These are phyloP conservation scores for Seriola quinqueradiata DNA, from an alignment of 2,113 vertebrate species.

Conservation along the genomic window DNA sequence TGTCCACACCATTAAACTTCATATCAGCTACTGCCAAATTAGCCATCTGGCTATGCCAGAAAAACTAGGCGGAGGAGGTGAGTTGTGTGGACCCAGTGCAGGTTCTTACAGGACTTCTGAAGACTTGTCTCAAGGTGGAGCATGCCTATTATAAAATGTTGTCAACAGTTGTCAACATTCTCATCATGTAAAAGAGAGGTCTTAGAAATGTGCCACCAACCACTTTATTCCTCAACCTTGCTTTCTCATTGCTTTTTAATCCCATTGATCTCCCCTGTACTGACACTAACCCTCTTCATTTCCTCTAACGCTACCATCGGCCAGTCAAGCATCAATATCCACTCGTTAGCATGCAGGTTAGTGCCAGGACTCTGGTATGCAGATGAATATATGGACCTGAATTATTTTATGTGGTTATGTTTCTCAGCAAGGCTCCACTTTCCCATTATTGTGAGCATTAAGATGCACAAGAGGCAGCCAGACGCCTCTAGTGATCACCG, in stretches of 20 bases:
- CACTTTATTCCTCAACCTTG: conserved; percentile 6
- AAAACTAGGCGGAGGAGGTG: too few species aligned
- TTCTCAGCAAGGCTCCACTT: conserved; percentile 42
- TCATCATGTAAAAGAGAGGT: neutral
- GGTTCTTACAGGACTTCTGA: too few species aligned
- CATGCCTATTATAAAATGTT: neutral
- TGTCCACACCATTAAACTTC: too few species aligned
- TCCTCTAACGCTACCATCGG: neutral
- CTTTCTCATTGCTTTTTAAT: conserved; percentile 21
- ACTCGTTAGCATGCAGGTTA: conserved; percentile 42
- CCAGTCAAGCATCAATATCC: conserved; percentile 13
- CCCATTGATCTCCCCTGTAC: conserved; percentile 9
- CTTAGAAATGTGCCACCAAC: neutral
- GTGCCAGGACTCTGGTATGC: conserved; percentile 11
- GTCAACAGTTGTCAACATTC: neutral
- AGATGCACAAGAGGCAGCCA: conserved; percentile 45
- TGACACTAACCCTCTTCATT: conserved; percentile 2
- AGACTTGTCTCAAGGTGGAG: too few species aligned
- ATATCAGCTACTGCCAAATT: too few species aligned
- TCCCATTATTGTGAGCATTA: conserved; percentile 47
- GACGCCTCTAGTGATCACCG: conserved; percentile 53
- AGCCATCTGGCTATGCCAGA: too few species aligned
- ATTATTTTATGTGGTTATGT: conserved; percentile 43
- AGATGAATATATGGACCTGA: conserved; percentile 34
- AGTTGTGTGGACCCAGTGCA: too few species aligned